Conservation (phyloP, 2,888 invertebrate species). For the Pollenia griseotomentosa region DNA sequence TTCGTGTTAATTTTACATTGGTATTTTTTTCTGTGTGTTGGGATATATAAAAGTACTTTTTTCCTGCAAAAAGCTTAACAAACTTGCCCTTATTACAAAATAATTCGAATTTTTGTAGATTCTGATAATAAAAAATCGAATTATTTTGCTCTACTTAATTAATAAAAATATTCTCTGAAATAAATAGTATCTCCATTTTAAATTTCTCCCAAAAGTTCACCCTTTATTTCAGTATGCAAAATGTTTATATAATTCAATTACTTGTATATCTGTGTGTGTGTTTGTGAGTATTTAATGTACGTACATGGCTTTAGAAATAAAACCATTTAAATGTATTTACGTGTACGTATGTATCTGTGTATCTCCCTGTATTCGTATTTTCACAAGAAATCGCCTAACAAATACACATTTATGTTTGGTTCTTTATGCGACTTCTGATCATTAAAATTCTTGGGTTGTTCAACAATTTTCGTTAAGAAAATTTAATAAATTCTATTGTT, state of each 20-base stretch:
- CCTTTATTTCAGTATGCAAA: slow-evolving; percentile 42
- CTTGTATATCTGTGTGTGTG: slow-evolving; percentile 21
- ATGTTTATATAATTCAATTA: slow-evolving; percentile 55
- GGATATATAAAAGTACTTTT: no score
- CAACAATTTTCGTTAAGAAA: slow-evolving; percentile 64
- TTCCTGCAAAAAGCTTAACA: no score
- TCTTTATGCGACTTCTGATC: slow-evolving; percentile 63
- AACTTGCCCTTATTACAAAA: no score
- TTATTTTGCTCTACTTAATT: no score
- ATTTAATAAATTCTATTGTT: slow-evolving; percentile 66
- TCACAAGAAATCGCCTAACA: slow-evolving; percentile 13
- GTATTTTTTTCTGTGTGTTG: no score
- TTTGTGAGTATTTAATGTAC: slow-evolving; percentile 56
- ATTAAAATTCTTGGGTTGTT: slow-evolving; percentile 71
- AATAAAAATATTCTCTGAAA: no score
- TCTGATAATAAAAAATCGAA: no score
- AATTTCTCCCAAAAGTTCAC: neutral
- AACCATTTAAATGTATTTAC: slow-evolving; percentile 40
- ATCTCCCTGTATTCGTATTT: slow-evolving; percentile 48
- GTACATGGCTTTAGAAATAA: slow-evolving; percentile 38
- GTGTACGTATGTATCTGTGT: slow-evolving; percentile 27
- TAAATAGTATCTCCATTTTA: neutral
- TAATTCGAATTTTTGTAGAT: no score
- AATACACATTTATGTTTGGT: slow-evolving; percentile 47
- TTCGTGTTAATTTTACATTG: no score